Percentiles rank a stretch among this genome's conserved stretches.
These are phyloP conservation scores for Mormyrops boulengeri DNA, from an alignment of 2,797 vertebrate species.

Conservation along the genomic window DNA sequence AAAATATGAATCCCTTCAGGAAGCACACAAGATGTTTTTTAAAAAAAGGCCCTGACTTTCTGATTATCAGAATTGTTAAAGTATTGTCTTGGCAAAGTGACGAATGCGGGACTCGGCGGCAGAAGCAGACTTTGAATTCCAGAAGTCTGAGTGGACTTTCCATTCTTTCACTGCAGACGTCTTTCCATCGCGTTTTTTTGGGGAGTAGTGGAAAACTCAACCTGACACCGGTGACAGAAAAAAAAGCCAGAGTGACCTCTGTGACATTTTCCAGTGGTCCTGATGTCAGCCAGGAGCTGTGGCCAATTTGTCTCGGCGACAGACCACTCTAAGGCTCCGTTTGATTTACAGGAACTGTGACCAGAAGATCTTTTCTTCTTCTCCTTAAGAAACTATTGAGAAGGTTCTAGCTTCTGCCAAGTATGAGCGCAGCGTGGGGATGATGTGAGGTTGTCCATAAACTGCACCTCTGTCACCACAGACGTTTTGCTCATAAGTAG, in stretches of 20 bases:
- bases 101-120: not conserved
- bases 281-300: conserved; percentile 51
- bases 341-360: conserved; percentile 42
- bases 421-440: not conserved
- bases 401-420: conserved; percentile 8
- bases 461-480: not conserved
- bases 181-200: conserved; percentile 55
- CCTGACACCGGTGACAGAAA: conserved; percentile 56
- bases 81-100: conserved; percentile 5
- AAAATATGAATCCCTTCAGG: conserved; percentile 16
- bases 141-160: conserved; percentile 46
- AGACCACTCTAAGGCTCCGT: conserved; percentile 36
- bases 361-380: conserved; percentile 27
- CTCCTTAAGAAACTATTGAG: conserved; percentile 27
- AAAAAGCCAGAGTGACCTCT: conserved; percentile 47
- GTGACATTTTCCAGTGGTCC: conserved; percentile 62
- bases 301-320: conserved; percentile 35
- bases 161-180: conserved; percentile 49
- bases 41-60: not conserved
- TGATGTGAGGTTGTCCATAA: not conserved
- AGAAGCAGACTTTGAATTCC: conserved; percentile 40
- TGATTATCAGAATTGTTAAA: conserved; percentile 21
- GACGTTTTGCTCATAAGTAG: not conserved
- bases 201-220: conserved; percentile 52
- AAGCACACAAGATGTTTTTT: not conserved